A percentile compares a stretch with the other conserved stretches of the same genome.
Conservation (phyloP, 2,797 vertebrate species). For the Gymnothorax reevesii region DNA sequence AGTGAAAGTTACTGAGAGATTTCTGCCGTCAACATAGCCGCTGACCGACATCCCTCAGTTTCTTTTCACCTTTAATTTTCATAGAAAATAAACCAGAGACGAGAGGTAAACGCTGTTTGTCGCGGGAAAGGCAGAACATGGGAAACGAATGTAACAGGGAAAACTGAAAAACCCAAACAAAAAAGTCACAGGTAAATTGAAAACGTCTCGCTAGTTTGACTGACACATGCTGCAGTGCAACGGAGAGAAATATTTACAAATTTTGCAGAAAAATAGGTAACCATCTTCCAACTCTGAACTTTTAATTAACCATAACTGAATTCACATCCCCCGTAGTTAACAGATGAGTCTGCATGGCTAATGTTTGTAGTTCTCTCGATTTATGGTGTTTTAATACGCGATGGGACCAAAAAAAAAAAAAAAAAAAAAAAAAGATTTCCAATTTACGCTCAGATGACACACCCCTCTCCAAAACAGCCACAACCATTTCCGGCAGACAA, state of each 20-base stretch:
- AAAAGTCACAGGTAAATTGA: conserved; percentile 31
- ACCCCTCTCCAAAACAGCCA: no score
- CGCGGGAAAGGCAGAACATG: conserved; percentile 20
- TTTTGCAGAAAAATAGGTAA: conserved; percentile 38
- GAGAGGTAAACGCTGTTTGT: conserved; percentile 36
- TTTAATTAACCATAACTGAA: not conserved
- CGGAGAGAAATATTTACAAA: conserved; percentile 59
- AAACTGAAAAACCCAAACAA: conserved; percentile 41
- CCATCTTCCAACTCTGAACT: not conserved
- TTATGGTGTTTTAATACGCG: not conserved
- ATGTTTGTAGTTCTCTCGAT: not conserved
- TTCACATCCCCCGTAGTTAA: not conserved
- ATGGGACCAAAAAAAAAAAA: not conserved
- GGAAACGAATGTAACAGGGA: conserved; percentile 22
- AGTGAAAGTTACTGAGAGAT: conserved; percentile 56
- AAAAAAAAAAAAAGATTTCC: not conserved
- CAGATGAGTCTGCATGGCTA: not conserved
- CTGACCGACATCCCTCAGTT: not conserved
- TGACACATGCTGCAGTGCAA: conserved; percentile 52
- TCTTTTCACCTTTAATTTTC: conserved; percentile 25
- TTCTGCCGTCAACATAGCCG: conserved; percentile 43
- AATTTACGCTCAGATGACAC: not conserved
- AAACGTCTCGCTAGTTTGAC: conserved; percentile 21
- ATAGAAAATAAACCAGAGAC: conserved; percentile 35
- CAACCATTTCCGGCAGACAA: no score